Percentiles rank a stretch among this genome's conserved stretches.
phyloP scores from a whole-genome alignment of 2,888 invertebrate genomes.

The Cosmorhoe ocellata region DNA sequence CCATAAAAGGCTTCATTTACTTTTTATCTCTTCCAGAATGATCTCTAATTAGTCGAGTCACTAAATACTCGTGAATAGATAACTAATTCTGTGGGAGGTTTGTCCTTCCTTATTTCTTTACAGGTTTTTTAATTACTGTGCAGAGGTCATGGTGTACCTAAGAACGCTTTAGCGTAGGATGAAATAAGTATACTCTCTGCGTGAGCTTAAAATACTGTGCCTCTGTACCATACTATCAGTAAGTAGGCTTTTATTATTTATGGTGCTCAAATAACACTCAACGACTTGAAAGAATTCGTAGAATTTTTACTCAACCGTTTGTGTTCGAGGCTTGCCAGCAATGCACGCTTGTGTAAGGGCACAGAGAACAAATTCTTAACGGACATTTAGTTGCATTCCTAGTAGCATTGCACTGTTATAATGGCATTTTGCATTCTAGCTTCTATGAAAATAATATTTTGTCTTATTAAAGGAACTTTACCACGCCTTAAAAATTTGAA shows the following conservation, averaged over 20 bases:
- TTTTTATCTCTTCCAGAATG: conserved; percentile 34
- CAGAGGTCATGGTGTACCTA: no score
- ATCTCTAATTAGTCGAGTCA: conserved; percentile 35
- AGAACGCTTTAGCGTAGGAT: no score
- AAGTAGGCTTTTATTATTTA: no score
- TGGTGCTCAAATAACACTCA: no score
- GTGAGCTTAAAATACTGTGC: no score
- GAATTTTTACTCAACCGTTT: conserved; percentile 13
- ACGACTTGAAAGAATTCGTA: no score
- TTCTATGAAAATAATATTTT: not conserved
- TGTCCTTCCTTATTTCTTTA: not conserved
- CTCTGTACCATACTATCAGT: no score
- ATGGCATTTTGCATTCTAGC: conserved; percentile 1
- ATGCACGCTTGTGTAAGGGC: conserved; percentile 8
- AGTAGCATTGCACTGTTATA: conserved; percentile 5
- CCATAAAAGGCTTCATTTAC: conserved; percentile 33
- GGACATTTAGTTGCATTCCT: conserved; percentile 12
- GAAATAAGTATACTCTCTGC: no score
- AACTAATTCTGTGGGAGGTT: not conserved
- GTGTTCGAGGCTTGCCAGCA: conserved; percentile 3
- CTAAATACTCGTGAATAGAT: conserved; percentile 17
- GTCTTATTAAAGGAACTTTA: no score
- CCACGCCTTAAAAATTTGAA: no score
- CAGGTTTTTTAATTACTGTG: not conserved
- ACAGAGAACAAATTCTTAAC: conserved; percentile 15